Conservation (phyloP, 1,140 invertebrate species). For the Lamellibrachia luymesi region DNA sequence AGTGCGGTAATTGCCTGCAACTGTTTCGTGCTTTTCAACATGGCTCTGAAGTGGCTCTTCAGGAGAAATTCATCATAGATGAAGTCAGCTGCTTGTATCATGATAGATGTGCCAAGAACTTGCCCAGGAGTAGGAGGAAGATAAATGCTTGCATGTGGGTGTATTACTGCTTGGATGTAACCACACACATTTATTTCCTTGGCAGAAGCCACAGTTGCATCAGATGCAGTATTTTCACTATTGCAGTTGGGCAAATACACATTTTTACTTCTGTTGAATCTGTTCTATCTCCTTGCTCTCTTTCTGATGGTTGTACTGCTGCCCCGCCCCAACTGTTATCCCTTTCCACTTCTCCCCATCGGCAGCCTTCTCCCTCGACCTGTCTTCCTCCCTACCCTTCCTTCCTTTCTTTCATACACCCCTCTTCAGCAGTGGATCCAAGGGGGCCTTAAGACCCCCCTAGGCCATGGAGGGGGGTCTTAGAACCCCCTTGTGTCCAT, state of each 20-base stretch:
- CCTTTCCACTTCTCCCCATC: too few relatives aligned
- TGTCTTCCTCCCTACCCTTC: too few relatives aligned
- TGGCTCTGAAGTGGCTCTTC: neutral
- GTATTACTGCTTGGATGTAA: neutral
- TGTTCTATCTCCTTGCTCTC: too few relatives aligned
- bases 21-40: neutral
- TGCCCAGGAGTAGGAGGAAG: neutral
- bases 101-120: slow-evolving; percentile 4
- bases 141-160: neutral
- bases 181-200: neutral
- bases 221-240: neutral
- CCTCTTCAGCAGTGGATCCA: too few relatives aligned
- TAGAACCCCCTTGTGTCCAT: too few relatives aligned
- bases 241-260: neutral
- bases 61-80: neutral
- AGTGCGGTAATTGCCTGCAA: neutral
- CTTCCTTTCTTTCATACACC: too few relatives aligned
- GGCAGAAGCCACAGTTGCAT: neutral
- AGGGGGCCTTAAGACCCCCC: too few relatives aligned
- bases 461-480: too few relatives aligned
- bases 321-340: too few relatives aligned
- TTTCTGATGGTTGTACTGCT: too few relatives aligned
- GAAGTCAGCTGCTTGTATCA: neutral
- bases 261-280: neutral
- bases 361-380: too few relatives aligned